phyloP scores from a whole-genome alignment of 2,888 invertebrate genomes.

The Norana najaformis region DNA sequence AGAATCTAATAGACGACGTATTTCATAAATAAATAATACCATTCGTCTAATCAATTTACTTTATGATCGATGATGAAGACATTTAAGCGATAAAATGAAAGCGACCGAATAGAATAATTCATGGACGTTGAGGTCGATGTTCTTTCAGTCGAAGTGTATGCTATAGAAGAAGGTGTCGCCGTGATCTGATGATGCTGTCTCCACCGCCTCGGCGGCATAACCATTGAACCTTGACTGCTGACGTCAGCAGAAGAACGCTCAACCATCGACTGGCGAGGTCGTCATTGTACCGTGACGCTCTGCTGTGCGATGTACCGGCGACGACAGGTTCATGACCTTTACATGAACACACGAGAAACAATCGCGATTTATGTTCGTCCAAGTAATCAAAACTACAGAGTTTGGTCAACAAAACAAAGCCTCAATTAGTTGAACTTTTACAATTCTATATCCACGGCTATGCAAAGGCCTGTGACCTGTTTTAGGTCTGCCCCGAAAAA shows the following conservation, averaged over 20 bases:
- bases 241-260: not conserved
- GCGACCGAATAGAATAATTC: not conserved
- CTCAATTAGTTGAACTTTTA: not conserved
- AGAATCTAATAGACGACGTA: not conserved
- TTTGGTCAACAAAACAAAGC: not conserved
- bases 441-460: not conserved
- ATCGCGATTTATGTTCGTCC: not conserved
- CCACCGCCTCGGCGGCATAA: not conserved
- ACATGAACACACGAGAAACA: not conserved
- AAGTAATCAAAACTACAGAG: not conserved
- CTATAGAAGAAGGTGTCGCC: not conserved
- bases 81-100: not conserved
- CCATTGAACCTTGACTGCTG: not conserved
- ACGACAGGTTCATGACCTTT: not conserved
- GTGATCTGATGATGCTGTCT: not conserved
- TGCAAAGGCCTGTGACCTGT: no score
- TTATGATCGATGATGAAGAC: not conserved
- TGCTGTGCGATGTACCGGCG: not conserved
- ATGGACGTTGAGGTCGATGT: no score
- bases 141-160: not conserved
- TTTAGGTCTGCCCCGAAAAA: no score
- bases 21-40: not conserved
- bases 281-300: not conserved
- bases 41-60: not conserved
- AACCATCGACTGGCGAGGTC: not conserved